Evolutionary conservation across 2,113 vertebrate genomes (phyloP), one percentile per base, ranked within the genome.

Genomic region (Urocolius indicus): DNA sequence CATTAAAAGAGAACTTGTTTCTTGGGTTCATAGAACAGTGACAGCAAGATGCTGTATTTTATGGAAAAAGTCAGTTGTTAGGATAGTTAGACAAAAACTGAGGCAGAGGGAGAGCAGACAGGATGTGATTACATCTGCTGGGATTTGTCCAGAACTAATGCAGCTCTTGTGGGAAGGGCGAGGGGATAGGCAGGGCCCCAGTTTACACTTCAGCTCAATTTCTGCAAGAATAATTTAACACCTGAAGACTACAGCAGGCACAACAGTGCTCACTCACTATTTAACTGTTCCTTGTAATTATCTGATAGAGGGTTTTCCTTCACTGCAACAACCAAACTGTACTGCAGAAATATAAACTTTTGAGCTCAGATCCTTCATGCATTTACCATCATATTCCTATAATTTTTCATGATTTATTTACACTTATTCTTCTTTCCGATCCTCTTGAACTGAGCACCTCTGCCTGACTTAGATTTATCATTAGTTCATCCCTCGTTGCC

Each of bases 191-290:
- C 21, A 57, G 51, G 46, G 27, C 27, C 51, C 24, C 9, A 75
- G 46, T 66, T 86, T 58, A 75, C 26, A 57, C 41, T 87, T 71
- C 26, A 73, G 41, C 24, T 90, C 58, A 41, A 30, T 55, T 83
- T 80, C 75, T 92, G 59, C 26, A 90, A 78, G 82, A 90, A 84
- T 52, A 59, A 80, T 89, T 77, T 73, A 58, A 82, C 23, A 91
- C 32, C 55, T 79, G 72, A 82, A 85, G 69, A 46, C 49, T 83
- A 55, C 32, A 4, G 13, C 32, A 93, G 36, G 36, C 58, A 81
- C 49, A 79, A 27, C 0, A 32, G 36, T 2, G 18, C 63, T 84
- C 54, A 62, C 21, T 54, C 1, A 0, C 72, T 71, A 29, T 54
- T 62, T 62, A 94, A 52, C 62, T 63, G 34, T 63, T 29, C 55